Percentiles rank a stretch among this genome's conserved stretches.
phyloP scores from a whole-genome alignment of 2,113 vertebrate species.

The Hippocampus guttulatus region DNA sequence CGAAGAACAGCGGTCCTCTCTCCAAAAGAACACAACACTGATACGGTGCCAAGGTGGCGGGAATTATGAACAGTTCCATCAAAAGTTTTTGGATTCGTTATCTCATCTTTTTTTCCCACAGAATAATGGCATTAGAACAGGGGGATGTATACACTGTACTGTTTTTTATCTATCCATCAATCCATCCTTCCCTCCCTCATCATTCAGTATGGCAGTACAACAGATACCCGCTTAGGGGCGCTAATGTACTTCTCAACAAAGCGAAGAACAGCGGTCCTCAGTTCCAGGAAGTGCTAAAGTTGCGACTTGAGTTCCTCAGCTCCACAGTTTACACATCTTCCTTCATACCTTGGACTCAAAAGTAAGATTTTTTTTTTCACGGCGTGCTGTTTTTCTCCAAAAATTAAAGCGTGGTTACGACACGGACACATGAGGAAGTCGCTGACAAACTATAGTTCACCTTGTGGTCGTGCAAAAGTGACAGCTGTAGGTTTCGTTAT shows the following conservation, averaged over 20 bases:
- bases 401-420: not conserved
- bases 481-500: not conserved
- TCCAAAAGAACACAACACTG: no score
- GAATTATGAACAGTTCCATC: no score
- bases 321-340: not conserved
- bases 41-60: no score
- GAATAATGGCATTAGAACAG: no score
- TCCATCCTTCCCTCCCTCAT: not conserved
- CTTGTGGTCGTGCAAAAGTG: not conserved
- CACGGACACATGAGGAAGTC: not conserved
- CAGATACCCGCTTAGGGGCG: not conserved
- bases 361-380: not conserved
- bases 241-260: not conserved
- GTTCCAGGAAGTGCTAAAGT: slow-evolving; percentile 51
- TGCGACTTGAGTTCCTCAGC: not conserved
- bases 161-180: no score
- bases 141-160: no score
- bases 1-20: no score
- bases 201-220: not conserved
- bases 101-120: no score
- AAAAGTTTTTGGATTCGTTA: no score
- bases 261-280: not conserved
- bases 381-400: not conserved
- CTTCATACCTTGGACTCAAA: not conserved
- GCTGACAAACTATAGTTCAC: not conserved